Percentiles rank a stretch among this genome's conserved stretches.
Conservation (phyloP, 2,888 invertebrate genomes). For the Charanyca ferruginea region DNA sequence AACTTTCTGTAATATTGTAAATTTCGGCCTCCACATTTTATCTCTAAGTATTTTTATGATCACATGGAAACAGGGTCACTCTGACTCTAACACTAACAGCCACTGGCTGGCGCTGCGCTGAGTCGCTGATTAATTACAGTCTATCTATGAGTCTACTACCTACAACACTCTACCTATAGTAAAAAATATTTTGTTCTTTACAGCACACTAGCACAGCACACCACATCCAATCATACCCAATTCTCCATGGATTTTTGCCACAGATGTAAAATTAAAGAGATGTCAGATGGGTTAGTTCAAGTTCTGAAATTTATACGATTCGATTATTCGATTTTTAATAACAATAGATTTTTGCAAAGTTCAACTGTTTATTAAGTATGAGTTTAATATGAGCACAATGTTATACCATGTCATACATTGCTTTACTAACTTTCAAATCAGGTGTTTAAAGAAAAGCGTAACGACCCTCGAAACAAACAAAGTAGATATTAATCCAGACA, state of each 20-base stretch:
- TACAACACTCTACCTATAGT: no score
- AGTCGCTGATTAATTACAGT: no score
- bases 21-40: conserved; percentile 85
- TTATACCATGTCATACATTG: no score
- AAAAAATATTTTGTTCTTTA: no score
- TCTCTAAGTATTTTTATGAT: conserved; percentile 23
- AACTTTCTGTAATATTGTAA: conserved; percentile 80
- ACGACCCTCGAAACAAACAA: not conserved
- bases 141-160: no score
- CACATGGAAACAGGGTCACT: conserved; percentile 49
- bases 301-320: not conserved
- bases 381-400: no score
- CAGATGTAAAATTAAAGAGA: conserved; percentile 25
- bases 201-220: no score
- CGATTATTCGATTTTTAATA: not conserved
- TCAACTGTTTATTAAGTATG: no score
- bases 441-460: not conserved
- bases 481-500: no score
- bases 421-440: not conserved
- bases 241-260: conserved; percentile 44
- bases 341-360: no score
- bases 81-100: no score
- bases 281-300: not conserved
- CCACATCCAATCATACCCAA: not conserved
- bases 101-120: no score